Evolutionary conservation across 2,797 vertebrate genomes (phyloP).

Genomic region (Geotrypetes seraphini): DNA sequence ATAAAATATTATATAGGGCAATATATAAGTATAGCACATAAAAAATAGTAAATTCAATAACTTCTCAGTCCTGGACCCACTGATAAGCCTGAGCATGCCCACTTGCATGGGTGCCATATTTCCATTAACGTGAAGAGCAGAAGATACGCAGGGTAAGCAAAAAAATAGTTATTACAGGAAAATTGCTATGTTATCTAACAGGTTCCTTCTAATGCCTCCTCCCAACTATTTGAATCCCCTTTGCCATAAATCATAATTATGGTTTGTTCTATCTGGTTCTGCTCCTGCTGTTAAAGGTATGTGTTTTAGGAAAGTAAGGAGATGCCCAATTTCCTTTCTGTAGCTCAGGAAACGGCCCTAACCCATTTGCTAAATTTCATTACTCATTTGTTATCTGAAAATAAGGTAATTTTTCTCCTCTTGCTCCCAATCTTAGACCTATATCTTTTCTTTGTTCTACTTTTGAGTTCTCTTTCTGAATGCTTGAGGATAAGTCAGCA

Average conservation of each 20-base stretch:
- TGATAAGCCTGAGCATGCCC: too few relatives aligned
- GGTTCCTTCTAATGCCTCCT: background rate
- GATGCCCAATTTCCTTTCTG: background rate
- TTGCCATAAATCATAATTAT: constrained; percentile 6
- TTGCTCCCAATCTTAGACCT: too few relatives aligned
- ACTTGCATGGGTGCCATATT: too few relatives aligned
- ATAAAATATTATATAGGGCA: constrained; percentile 44
- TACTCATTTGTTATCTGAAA: constrained; percentile 18
- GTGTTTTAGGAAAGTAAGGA: too few relatives aligned
- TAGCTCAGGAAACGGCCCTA: background rate
- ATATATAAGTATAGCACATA: constrained; percentile 37
- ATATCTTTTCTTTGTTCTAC: too few relatives aligned
- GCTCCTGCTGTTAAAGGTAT: background rate
- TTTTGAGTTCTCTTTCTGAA: too few relatives aligned
- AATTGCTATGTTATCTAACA: rapidly evolving
- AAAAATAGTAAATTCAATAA: constrained; percentile 41
- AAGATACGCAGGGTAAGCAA: background rate
- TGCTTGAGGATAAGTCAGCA: too few relatives aligned
- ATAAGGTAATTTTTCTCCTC: constrained; percentile 7
- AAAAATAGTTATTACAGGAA: background rate
- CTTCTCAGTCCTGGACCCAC: too few relatives aligned
- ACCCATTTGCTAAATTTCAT: constrained; percentile 9
- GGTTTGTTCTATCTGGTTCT: background rate
- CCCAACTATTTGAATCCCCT: background rate
- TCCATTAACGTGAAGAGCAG: rapidly evolving